phyloP scores from a whole-genome alignment of 1,140 invertebrate species.

The Cataglyphis hispanica region DNA sequence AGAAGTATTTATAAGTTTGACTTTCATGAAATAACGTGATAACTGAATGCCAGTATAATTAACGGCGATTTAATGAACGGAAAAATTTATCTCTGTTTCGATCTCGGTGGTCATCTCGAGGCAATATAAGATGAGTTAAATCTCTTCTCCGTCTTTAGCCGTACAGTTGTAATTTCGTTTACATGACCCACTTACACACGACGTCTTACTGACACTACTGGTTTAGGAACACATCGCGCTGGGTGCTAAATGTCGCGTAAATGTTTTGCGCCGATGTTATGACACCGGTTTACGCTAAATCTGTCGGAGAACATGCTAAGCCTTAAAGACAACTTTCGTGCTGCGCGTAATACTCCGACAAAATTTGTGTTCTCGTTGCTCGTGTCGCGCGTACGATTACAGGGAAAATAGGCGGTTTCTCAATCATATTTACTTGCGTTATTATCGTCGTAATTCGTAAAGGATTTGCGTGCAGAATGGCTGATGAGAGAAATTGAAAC shows the following conservation, averaged over 20 bases:
- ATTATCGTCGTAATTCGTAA: background rate
- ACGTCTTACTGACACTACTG: constrained; percentile 30
- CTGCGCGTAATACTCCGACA: constrained; percentile 13
- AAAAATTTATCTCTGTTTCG: constrained; percentile 14
- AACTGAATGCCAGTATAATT: background rate
- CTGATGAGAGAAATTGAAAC: background rate
- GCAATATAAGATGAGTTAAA: constrained; percentile 17
- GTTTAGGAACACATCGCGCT: constrained; percentile 12
- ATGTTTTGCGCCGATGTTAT: constrained; percentile 43
- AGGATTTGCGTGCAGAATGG: background rate
- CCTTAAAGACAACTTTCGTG: constrained; percentile 22
- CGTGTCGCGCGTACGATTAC: background rate
- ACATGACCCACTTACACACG: constrained; percentile 41
- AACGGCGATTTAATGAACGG: constrained; percentile 12
- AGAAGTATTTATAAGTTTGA: constrained; percentile 21
- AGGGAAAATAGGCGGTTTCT: background rate
- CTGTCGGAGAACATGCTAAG: constrained; percentile 33
- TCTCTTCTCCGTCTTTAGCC: background rate
- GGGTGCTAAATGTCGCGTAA: constrained; percentile 50
- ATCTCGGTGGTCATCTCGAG: constrained; percentile 17
- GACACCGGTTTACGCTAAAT: constrained; percentile 34
- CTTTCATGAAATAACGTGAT: background rate
- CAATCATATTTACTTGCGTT: background rate
- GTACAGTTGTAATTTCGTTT: constrained; percentile 47
- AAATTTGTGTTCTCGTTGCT: constrained; percentile 31